phyloP scores from a whole-genome alignment of 1,140 invertebrate genomes.

The Tetraneura akinire region DNA sequence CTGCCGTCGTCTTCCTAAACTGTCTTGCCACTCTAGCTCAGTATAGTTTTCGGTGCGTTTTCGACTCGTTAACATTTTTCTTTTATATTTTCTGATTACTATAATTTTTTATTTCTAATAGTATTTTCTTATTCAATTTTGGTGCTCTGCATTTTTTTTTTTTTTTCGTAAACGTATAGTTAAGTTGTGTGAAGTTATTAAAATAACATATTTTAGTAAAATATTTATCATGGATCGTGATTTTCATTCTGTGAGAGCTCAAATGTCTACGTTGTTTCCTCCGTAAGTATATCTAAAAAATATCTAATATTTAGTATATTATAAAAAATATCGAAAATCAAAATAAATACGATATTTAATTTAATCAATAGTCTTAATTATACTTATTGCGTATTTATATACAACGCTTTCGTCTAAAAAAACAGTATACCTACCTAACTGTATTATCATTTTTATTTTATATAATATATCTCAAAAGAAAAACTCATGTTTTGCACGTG shows the following conservation, averaged over 20 bases:
- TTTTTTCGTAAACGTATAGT: neutral
- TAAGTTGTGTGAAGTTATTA: neutral
- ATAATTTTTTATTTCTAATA: no score
- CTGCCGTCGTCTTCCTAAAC: conserved; percentile 46
- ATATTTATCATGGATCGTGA: conserved; percentile 28
- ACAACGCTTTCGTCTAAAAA: no score
- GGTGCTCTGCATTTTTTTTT: neutral
- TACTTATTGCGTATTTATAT: no score
- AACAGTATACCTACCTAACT: no score
- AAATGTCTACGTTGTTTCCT: conserved; percentile 40
- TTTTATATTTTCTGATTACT: conserved; percentile 20
- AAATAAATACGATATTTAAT: no score
- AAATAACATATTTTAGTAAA: neutral
- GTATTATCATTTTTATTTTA: neutral
- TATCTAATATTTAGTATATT: no score
- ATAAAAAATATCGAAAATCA: no score
- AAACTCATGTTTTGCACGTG: no score
- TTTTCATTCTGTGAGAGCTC: conserved; percentile 15
- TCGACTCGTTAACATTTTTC: conserved; percentile 9
- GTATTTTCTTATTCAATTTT: conserved; percentile 10
- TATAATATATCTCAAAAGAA: no score
- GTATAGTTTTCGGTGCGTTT: conserved; percentile 43
- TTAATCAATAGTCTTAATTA: no score
- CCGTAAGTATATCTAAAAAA: conserved; percentile 37
- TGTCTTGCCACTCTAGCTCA: neutral